phyloP scores from a whole-genome alignment of 2,888 invertebrate species.

The Coelinius sp. region DNA sequence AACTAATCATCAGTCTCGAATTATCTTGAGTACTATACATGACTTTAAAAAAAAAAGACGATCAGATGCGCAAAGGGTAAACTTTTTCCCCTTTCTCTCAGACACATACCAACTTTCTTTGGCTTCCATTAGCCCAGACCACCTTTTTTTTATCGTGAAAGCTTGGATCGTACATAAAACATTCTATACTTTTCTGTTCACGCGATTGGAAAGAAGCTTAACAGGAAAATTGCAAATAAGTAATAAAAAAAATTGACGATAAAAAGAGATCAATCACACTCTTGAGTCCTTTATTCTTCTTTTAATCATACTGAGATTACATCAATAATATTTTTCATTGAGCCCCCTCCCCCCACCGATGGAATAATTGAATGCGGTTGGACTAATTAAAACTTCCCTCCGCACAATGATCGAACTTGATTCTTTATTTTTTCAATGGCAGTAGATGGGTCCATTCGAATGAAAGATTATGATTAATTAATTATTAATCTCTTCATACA shows the following conservation, averaged over 20 bases:
- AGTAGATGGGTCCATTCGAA: neutral
- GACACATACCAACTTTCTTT: constrained; percentile 41
- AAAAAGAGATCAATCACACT: neutral
- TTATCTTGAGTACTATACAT: neutral
- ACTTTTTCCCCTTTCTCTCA: neutral
- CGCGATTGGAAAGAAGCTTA: constrained; percentile 12
- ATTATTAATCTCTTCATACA: neutral
- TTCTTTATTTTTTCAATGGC: neutral
- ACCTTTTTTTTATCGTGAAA: constrained; percentile 7
- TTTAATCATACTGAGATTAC: neutral
- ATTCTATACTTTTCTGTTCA: neutral
- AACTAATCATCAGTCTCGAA: neutral
- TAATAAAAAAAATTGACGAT: neutral
- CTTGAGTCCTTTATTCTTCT: neutral
- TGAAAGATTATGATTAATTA: neutral
- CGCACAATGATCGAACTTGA: neutral
- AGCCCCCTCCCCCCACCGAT: neutral
- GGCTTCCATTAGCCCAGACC: constrained; percentile 58
- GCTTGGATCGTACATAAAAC: constrained; percentile 11
- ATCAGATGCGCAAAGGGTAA: constrained; percentile 1
- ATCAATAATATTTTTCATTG: neutral
- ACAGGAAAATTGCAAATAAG: neutral
- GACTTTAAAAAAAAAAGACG: neutral
- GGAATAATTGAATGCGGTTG: neutral
- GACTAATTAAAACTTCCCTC: constrained; percentile 5